A percentile compares a stretch with the other conserved stretches of the same genome.
These are phyloP conservation scores for Sinopyrophorus schimmeli DNA, from an alignment of 2,888 invertebrate genomes.

Conservation along the genomic window DNA sequence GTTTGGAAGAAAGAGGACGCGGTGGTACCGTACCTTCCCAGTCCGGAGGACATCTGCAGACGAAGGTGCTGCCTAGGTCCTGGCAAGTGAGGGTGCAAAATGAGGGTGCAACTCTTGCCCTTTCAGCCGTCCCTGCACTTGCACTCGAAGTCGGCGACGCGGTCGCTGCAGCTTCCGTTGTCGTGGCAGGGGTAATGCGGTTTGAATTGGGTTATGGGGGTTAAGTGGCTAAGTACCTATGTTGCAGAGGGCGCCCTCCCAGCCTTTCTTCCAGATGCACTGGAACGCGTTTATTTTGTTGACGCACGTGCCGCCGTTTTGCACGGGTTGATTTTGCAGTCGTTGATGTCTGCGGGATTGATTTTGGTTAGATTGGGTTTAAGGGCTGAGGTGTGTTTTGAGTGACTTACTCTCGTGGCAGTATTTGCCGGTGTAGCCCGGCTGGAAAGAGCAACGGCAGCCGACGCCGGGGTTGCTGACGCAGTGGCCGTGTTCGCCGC, in stretches of 20 bases:
- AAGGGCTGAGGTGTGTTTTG: too few relatives aligned
- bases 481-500: conserved; percentile 78
- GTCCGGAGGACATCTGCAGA: conserved; percentile 63
- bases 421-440: conserved; percentile 78
- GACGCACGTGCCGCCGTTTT: conserved; percentile 79
- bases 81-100: too few relatives aligned
- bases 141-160: conserved; percentile 63
- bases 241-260: conserved; percentile 75
- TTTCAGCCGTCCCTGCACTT: conserved; percentile 65
- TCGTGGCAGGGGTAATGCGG: conserved; percentile 65
- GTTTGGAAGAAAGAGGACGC: too few relatives aligned
- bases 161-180: conserved; percentile 63
- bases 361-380: too few relatives aligned
- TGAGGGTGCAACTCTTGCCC: conserved; percentile 65
- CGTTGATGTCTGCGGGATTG: conserved; percentile 73
- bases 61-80: conserved; percentile 64
- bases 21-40: conserved; percentile 62
- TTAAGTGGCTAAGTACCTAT: conserved; percentile 61
- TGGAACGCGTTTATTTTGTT: conserved; percentile 79
- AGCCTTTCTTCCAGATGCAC: conserved; percentile 85
- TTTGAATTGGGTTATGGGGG: too few relatives aligned
- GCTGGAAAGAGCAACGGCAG: conserved; percentile 73
- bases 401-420: conserved; percentile 76
- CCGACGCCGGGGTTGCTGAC: conserved; percentile 66
- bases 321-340: conserved; percentile 77